Base-by-base conservation (phyloP, 2,797 vertebrate species). In the Enoplosus armatus region DNA sequence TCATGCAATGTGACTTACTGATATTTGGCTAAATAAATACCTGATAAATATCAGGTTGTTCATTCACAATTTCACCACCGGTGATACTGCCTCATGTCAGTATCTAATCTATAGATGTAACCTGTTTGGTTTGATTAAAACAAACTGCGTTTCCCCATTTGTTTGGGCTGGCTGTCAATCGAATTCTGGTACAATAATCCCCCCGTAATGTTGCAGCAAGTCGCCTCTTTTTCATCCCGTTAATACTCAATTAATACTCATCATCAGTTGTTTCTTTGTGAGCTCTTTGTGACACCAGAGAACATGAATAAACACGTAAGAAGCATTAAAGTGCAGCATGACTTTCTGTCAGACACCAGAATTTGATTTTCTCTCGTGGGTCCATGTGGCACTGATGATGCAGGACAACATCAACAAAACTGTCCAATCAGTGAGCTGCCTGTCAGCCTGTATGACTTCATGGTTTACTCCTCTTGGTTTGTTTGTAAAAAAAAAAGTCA, bases 1-100 rank as follows among this genome's bases (percentile, higher is more conserved):
- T 45, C 55, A 72, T 77, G n/a, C n/a, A n/a, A n/a, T n/a, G n/a
- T n/a, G n/a, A n/a, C 51, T 71, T 50, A 60, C 35, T 22, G 4
- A 39, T 27, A 37, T 53, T 27, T 29, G 12, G n/a, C n/a, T n/a
- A n/a, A n/a, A n/a, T n/a, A n/a, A n/a, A n/a, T n/a, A n/a, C n/a
- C n/a, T n/a, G n/a, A n/a, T n/a, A n/a, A 72, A 60, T 33, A 33
- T 51, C 18, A 15, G 31, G 37, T 48, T 3, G 10, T 70, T 77
- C 10, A n/a, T 72, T 64, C 24, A 65, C 27, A 43, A 22, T 79
- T 29, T 73, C 35, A 45, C 24, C n/a, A 31, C 2, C 31, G 27
- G 24, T n/a, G 7, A 41, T 0, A 9, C 24, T 26, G 56, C 8
- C 14, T 67, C 29, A 7, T 43, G 6, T 47, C 10, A 14, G 61